These are phyloP conservation scores for Leucosticte australis DNA, from an alignment of 2,113 vertebrate genomes.

Conservation along the genomic window DNA sequence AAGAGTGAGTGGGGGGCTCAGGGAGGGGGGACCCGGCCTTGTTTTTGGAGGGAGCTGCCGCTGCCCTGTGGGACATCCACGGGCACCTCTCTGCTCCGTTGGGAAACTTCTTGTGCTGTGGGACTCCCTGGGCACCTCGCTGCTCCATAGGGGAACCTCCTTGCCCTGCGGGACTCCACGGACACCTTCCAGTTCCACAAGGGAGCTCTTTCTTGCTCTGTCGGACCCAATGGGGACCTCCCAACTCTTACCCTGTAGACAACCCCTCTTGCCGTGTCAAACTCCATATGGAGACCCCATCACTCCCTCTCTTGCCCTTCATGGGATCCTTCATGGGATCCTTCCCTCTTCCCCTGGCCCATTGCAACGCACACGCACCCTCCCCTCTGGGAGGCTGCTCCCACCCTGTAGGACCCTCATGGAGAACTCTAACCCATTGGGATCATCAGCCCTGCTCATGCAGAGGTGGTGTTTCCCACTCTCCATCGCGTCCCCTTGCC, in stretches of 20 bases:
- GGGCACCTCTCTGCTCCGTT: background rate
- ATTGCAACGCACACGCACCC: rapidly evolving
- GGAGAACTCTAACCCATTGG: background rate
- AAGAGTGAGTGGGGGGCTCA: constrained; percentile 61
- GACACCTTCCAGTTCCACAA: background rate
- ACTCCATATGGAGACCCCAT: rapidly evolving
- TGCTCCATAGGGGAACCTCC: background rate
- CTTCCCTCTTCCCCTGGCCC: background rate
- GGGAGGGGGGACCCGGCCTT: background rate
- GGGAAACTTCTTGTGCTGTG: background rate
- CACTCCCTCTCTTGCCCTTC: too few species aligned
- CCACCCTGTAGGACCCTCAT: background rate
- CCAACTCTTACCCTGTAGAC: background rate
- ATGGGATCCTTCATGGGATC: background rate
- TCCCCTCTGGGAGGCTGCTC: background rate
- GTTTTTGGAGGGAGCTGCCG: background rate
- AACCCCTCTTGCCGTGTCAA: background rate
- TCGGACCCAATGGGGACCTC: rapidly evolving
- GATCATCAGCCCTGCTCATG: background rate
- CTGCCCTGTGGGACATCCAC: background rate
- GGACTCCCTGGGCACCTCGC: background rate
- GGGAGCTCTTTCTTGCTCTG: too few species aligned
- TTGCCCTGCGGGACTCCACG: background rate
- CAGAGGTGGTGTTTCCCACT: background rate
- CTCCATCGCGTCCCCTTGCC: background rate